Conservation (phyloP, 2,113 vertebrate genomes). For the Narcine bancroftii region DNA sequence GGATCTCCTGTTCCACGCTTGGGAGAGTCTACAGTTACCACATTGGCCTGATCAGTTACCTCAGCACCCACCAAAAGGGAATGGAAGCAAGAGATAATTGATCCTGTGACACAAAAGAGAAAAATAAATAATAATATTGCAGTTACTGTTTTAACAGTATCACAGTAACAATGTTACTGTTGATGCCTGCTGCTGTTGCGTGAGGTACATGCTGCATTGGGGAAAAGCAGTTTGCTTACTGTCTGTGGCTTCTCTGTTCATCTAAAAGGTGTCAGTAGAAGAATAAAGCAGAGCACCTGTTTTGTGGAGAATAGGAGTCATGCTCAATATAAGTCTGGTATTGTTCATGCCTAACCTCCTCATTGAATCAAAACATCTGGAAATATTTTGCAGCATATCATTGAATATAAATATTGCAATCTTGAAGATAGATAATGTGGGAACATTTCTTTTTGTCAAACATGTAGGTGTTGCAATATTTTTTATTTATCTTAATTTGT, state of each 20-base stretch:
- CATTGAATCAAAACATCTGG: neutral
- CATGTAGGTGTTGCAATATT: too few species aligned
- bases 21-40: too few species aligned
- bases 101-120: too few species aligned
- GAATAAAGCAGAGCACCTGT: neutral
- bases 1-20: too few species aligned
- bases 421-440: neutral
- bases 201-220: neutral
- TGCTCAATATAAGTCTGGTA: neutral
- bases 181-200: neutral
- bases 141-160: neutral
- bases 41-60: too few species aligned
- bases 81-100: too few species aligned
- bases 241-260: neutral
- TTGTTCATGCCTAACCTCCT: neutral
- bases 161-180: neutral
- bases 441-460: neutral
- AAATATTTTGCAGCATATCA: neutral
- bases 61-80: too few species aligned
- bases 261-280: neutral
- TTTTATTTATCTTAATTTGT: neutral
- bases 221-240: neutral
- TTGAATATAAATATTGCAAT: neutral
- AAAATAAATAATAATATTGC: neutral
- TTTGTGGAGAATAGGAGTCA: neutral